A percentile compares a stretch with the other conserved stretches of the same genome.
Conservation (phyloP, 2,113 vertebrate species). For the Chloropsis cyanopogon region DNA sequence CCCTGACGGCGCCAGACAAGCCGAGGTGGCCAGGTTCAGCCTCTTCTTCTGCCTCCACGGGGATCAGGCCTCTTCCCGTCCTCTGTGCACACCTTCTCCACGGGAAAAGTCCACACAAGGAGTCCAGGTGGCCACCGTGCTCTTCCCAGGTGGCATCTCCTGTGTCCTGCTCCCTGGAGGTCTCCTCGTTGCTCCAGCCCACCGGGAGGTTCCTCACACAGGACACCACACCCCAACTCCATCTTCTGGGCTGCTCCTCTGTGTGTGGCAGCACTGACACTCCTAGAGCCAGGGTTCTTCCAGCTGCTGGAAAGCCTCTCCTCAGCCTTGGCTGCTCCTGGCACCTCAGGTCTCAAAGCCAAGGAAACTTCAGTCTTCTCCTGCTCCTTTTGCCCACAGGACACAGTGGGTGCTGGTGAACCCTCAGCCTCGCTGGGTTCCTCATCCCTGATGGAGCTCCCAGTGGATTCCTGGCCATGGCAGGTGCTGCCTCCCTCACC, state of each 20-base stretch:
- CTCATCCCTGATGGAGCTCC: background rate
- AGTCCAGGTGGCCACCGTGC: background rate
- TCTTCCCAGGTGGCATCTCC: background rate
- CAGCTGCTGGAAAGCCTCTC: background rate
- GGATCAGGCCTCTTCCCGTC: background rate
- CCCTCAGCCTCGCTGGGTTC: background rate
- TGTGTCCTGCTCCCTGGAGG: background rate
- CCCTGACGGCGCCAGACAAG: background rate
- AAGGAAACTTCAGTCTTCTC: background rate
- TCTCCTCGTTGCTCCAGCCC: background rate
- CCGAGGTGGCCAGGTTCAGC: rapidly evolving
- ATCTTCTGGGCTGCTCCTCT: background rate
- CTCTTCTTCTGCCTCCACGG: background rate
- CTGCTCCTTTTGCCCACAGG: background rate
- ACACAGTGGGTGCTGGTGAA: background rate
- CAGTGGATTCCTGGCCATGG: background rate
- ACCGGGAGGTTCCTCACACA: background rate
- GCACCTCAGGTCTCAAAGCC: background rate
- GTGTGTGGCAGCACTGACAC: background rate
- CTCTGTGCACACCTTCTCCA: background rate
- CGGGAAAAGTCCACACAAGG: rapidly evolving
- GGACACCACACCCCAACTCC: background rate
- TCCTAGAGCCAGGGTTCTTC: background rate
- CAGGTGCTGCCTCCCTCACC: background rate
- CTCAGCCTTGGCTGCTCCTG: background rate